A percentile compares a stretch with the other conserved stretches of the same genome.
Conservation (phyloP, 2,888 invertebrate species). For the Drosophila mimetica region DNA sequence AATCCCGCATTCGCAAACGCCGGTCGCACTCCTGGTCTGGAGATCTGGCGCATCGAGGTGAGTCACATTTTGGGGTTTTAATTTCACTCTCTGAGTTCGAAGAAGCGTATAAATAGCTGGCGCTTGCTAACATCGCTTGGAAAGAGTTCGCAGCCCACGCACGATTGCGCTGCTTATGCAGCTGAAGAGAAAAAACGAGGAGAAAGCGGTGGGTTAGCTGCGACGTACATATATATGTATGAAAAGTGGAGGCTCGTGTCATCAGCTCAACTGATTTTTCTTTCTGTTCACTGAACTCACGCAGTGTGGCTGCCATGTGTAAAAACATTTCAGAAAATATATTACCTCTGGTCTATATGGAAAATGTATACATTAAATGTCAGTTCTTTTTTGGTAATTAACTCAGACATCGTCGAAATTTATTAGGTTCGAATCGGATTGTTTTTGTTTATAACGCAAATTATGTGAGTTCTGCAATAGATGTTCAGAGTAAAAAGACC, state of each 20-base stretch:
- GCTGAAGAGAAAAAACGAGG: conserved; percentile 14
- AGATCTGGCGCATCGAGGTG: conserved; percentile 94
- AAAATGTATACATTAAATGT: conserved; percentile 14
- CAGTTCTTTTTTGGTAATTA: conserved; percentile 52
- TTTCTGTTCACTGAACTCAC: conserved; percentile 54
- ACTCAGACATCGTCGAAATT: conserved; percentile 53
- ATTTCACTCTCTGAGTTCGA: conserved; percentile 14
- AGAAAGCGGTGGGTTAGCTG: background rate
- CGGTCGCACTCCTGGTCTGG: conserved; percentile 88
- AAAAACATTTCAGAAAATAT: no score
- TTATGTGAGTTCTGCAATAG: conserved; percentile 17
- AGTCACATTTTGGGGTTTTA: conserved; percentile 61
- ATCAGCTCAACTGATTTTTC: conserved; percentile 12
- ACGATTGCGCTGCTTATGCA: conserved; percentile 72
- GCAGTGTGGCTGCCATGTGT: conserved; percentile 63
- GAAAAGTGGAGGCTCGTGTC: no score
- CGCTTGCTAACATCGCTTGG: conserved; percentile 56
- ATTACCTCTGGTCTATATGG: background rate
- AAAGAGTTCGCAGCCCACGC: conserved; percentile 73
- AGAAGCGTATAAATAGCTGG: conserved; percentile 58
- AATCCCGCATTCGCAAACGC: conserved; percentile 90
- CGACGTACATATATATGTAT: no score
- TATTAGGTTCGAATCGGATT: conserved; percentile 48
- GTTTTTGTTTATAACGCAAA: conserved; percentile 32
- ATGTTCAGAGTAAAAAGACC: conserved; percentile 29